Evolutionary conservation across 2,888 invertebrate genomes (phyloP).

Genomic region (Leptopilina myrica): DNA sequence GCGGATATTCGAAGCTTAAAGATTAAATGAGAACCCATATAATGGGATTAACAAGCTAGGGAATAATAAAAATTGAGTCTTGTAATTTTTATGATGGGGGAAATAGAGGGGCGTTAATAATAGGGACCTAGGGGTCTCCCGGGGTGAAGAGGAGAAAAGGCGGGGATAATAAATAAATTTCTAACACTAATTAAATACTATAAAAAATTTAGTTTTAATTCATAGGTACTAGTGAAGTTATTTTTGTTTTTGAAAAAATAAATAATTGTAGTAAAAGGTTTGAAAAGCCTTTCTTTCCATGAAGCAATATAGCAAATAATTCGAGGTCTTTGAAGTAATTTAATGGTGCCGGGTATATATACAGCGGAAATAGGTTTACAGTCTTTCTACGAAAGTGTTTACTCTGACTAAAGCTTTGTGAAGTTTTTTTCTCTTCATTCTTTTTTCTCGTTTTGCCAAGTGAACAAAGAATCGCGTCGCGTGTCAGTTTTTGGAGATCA

Average conservation of each 20-base stretch:
- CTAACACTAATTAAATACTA: background rate
- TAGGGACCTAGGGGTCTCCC: background rate
- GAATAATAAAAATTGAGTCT: constrained; percentile 17
- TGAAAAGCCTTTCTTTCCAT: background rate
- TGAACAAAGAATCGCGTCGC: constrained; percentile 35
- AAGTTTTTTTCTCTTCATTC: background rate
- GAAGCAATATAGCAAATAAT: background rate
- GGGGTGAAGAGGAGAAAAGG: no score
- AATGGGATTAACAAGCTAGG: constrained; percentile 23
- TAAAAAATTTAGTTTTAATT: background rate
- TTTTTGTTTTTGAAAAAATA: background rate
- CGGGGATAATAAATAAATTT: background rate
- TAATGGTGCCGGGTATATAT: background rate
- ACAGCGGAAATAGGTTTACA: constrained; percentile 10
- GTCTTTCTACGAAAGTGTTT: constrained; percentile 25
- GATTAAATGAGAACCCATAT: constrained; percentile 3
- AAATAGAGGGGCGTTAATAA: background rate
- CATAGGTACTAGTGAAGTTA: background rate
- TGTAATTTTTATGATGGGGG: constrained; percentile 5
- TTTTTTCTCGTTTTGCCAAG: background rate
- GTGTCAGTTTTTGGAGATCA: constrained; percentile 16
- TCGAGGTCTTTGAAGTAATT: constrained; percentile 7
- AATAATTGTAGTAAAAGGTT: background rate
- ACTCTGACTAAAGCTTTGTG: constrained; percentile 18
- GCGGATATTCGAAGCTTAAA: constrained; percentile 23